Percentiles rank a stretch among this genome's conserved stretches.
Evolutionary conservation across 2,797 vertebrate genomes (phyloP).

Genomic region (Aselliscus stoliczkanus): DNA sequence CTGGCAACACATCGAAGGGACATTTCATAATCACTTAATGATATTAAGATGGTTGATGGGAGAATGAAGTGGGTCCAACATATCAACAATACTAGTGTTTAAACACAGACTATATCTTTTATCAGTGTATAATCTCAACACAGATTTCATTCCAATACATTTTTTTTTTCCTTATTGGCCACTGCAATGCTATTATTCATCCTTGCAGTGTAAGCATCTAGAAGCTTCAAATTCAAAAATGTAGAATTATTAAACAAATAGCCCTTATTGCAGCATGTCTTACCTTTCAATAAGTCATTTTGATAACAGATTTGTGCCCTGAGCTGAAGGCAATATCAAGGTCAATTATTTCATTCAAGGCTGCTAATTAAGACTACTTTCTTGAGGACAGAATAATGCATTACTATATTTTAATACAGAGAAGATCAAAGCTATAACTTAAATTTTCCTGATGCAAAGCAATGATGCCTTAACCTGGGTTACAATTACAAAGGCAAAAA

Average conservation of each 20-base stretch:
- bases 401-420: conserved; percentile 74
- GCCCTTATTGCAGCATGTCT: conserved; percentile 56
- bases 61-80: conserved; percentile 71
- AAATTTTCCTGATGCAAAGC: neutral
- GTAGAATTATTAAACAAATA: conserved; percentile 74
- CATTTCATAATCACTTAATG: conserved; percentile 66
- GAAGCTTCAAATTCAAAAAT: conserved; percentile 50
- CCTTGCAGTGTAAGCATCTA: conserved; percentile 64
- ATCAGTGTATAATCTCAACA: conserved; percentile 70
- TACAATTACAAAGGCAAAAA: neutral
- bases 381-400: conserved; percentile 75
- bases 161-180: conserved; percentile 40
- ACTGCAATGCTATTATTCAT: conserved; percentile 64
- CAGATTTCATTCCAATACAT: conserved; percentile 68
- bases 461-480: conserved; percentile 53
- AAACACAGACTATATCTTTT: conserved; percentile 72
- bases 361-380: conserved; percentile 75
- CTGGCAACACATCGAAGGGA: conserved; percentile 59
- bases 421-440: conserved; percentile 69
- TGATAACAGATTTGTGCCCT: conserved; percentile 73
- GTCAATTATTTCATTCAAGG: conserved; percentile 80
- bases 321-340: conserved; percentile 79
- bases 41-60: conserved; percentile 59
- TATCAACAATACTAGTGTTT: conserved; percentile 72
- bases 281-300: conserved; percentile 75